Evolutionary conservation across 2,113 vertebrate species (phyloP).

Genomic region (Euleptes europaea): DNA sequence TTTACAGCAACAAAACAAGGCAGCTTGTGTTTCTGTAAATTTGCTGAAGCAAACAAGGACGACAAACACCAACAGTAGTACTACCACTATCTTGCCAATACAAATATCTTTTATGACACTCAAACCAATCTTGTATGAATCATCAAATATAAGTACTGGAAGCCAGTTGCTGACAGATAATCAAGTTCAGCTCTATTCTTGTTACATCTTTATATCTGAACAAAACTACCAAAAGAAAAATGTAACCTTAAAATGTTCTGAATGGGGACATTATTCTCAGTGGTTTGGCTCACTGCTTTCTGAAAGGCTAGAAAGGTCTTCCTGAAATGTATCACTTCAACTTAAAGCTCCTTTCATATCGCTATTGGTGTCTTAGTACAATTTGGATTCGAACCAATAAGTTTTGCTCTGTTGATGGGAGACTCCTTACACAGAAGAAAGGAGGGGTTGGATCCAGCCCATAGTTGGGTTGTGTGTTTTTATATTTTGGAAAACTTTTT

Average conservation of each 20-base stretch:
- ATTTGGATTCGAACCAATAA: background rate
- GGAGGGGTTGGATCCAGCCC: too few species aligned
- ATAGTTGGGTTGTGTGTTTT: background rate
- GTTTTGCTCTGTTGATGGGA: too few species aligned
- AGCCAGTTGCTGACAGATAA: background rate
- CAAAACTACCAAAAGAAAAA: background rate
- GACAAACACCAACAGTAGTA: conserved; percentile 10
- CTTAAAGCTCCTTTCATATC: too few species aligned
- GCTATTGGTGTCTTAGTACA: background rate
- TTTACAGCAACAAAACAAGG: conserved; percentile 37
- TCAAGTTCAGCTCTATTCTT: background rate
- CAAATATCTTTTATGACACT: conserved; percentile 37
- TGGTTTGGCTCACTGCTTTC: background rate
- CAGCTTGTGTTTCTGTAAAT: conserved; percentile 20
- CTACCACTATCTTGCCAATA: conserved; percentile 32
- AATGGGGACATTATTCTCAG: too few species aligned
- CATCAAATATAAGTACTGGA: background rate
- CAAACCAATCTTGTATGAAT: conserved; percentile 27
- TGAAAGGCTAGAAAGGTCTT: background rate
- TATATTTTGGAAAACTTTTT: background rate
- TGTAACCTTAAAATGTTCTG: background rate
- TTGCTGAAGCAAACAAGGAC: conserved; percentile 6
- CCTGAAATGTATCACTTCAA: background rate
- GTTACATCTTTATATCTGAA: background rate
- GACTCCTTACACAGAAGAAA: too few species aligned